Base-by-base conservation (phyloP, 2,113 vertebrate genomes). In the Sinocyclocheilus grahami region DNA sequence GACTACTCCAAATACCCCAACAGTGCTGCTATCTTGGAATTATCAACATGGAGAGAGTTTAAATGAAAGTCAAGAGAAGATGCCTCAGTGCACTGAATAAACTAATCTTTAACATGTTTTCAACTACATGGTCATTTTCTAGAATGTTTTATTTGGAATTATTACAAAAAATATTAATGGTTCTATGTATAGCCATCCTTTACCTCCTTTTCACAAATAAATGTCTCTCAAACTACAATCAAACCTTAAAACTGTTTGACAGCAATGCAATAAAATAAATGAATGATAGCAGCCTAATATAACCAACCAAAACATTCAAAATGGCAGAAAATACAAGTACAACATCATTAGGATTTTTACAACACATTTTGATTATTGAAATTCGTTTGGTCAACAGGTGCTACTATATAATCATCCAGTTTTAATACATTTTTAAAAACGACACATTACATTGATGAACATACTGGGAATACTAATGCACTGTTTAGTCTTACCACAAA, bases 401-500 rank as follows among this genome's bases (percentile, higher is more conserved):
- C 39, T 42, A 42, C 48, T 12, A 12, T 51, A 53, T 53, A 7
- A 16, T 7, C 1, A 1, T 42, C 1, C 42, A 46, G 42, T 46
- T 9, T 46, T 10, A 46, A 46, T 30, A 69, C 7, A 42, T 74
- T 42, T 42, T 9, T 42, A 46, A 75, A 65, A 24, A 24, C 20
- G 18, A 18, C 30, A 69, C 24, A 69, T 30, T 37, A 53, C 0
- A 24, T 76, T 42, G 7, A 42, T 0, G 5, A 42, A 42, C 39
- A 42, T 7, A 7, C 39, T 42, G 39, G 39, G 39, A 37, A 37
- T 37, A 37, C 37, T 37, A 4, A 37, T 37, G 4, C 8, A 4
- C 27, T 12, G 42, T 46, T 11, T n/a, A 20, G 22, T 76, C 74
- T 76, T 76, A 76, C 74, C 74, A 51, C 74, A 76, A 13, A 76